Base-by-base conservation (phyloP, 2,888 invertebrate genomes). In the Drosophila rellima region DNA sequence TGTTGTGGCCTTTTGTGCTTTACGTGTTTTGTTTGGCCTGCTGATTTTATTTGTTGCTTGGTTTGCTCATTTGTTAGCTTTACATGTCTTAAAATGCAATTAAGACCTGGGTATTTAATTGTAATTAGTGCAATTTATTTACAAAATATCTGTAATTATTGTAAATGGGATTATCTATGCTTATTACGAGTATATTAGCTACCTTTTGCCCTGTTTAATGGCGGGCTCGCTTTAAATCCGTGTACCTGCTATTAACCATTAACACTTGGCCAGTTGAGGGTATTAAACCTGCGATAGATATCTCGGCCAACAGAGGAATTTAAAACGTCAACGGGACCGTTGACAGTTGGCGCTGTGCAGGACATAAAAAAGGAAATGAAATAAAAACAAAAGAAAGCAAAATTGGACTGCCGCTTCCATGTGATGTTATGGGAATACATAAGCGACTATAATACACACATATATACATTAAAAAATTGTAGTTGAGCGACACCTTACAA, bases 331-430 rank as follows among this genome's bases (percentile, higher is more conserved):
- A 72, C 78, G 50, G 61, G 59, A 57, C 59, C 72, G 86, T 73
- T 81, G 81, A 83, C 84, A 83, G 88, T 88, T 84, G 85, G 47
- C 82, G 54, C 85, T 54, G 51, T 71, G 80, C 82, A 82, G 81
- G 77, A 82, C 80, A 80, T 71, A 62, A 85, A 18, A 29, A 54
- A 7, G 2, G 17, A 33, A 31, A 39, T 23, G 17, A 23, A 45
- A 44, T 23, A 17, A 23, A 45, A 45, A 35, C 33, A 29, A 26
- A 50, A n/a, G 17, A 23, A 45, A 45, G 26, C 39, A 40, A 26
- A 50, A 13, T 35, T 31, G 23, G 23, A 39, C 29, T n/a, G 45
- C 17, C 45, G 51, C 66, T 18, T 51, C 60, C 60, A 48, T 48
- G 11, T 42, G 56, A 15, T 63, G 50, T 50, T 56, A 52, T 48